Conservation (phyloP, 1,140 invertebrate species). For the Drosophila cardini region DNA sequence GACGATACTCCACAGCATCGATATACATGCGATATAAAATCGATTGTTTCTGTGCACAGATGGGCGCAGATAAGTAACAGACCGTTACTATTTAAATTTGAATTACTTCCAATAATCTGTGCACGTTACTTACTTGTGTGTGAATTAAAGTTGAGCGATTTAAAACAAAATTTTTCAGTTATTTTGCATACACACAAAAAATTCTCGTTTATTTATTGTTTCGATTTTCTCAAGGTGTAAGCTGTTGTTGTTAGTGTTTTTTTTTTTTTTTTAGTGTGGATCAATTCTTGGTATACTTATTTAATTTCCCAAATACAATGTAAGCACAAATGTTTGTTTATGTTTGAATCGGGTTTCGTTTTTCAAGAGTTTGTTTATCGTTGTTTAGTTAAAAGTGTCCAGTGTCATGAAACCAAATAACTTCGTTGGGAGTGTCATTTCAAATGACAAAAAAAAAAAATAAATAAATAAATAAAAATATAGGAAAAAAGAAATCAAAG, state of each 20-base stretch:
- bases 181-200: conserved; percentile 76
- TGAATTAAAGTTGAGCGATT: neutral
- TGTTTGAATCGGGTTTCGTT: conserved; percentile 36
- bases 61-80: neutral
- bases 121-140: neutral
- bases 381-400: conserved; percentile 33
- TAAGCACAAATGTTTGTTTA: conserved; percentile 40
- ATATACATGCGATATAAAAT: conserved; percentile 1
- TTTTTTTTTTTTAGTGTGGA: conserved; percentile 33
- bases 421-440: conserved; percentile 57
- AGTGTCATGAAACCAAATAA: conserved; percentile 71
- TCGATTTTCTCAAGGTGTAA: conserved; percentile 53
- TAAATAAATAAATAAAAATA: conserved; percentile 23
- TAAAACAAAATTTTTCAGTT: conserved; percentile 19
- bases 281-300: conserved; percentile 51
- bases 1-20: neutral
- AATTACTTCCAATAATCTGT: neutral
- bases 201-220: conserved; percentile 69
- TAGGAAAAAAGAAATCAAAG: too few species aligned
- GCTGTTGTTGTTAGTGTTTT: conserved; percentile 37
- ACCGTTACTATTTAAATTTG: neutral
- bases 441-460: conserved; percentile 40
- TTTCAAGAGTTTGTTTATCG: conserved; percentile 34
- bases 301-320: conserved; percentile 40
- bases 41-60: neutral